Evolutionary conservation across 2,888 invertebrate genomes (phyloP).

Genomic region (Amphipyra tragopoginis): DNA sequence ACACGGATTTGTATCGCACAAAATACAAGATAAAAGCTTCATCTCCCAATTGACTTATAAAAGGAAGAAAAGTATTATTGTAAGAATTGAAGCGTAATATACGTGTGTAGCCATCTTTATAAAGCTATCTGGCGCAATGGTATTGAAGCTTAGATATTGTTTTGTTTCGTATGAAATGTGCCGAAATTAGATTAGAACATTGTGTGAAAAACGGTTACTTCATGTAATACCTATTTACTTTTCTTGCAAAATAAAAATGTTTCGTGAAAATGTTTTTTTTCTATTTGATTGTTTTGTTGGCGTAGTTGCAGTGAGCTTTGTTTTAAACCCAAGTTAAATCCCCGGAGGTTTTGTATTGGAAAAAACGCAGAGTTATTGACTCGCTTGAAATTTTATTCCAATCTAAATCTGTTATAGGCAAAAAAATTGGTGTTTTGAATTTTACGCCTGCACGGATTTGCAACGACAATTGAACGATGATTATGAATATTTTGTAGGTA

Average conservation of each 20-base stretch:
- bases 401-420: too few species aligned
- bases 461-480: too few species aligned
- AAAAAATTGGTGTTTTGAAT: conserved; percentile 4
- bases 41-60: conserved; percentile 21
- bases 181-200: conserved; percentile 20
- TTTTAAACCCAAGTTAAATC: conserved; percentile 29
- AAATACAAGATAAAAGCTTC: conserved; percentile 28
- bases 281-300: conserved; percentile 22
- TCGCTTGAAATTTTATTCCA: conserved; percentile 1
- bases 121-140: conserved; percentile 18
- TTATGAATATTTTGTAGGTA: too few species aligned
- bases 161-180: conserved; percentile 13
- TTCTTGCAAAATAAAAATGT: not conserved
- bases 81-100: conserved; percentile 19
- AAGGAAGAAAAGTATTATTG: conserved; percentile 21
- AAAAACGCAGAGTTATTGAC: conserved; percentile 13
- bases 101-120: conserved; percentile 20
- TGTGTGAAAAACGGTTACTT: conserved; percentile 13
- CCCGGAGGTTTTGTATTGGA: conserved; percentile 19
- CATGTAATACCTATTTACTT: not conserved
- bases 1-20: conserved; percentile 34
- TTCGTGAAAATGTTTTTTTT: not conserved
- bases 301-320: conserved; percentile 16
- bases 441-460: not conserved
- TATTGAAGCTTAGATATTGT: conserved; percentile 27